These are phyloP conservation scores for Drosophila parabipectinata DNA, from an alignment of 1,140 invertebrate genomes.

Conservation along the genomic window DNA sequence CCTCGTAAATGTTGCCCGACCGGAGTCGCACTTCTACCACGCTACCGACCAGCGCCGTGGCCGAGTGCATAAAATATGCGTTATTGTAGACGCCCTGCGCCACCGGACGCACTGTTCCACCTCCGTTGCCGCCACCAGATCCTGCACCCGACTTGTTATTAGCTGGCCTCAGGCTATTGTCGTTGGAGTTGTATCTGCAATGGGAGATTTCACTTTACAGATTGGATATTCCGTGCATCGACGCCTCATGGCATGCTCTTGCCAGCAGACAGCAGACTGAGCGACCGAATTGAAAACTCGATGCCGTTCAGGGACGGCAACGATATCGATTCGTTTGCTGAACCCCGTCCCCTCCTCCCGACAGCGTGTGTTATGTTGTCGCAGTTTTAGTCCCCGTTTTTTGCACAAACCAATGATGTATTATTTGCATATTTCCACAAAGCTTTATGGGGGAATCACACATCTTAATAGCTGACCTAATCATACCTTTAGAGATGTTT, in stretches of 20 bases:
- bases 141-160: slow-evolving; percentile 78
- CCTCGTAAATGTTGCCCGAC: slow-evolving; percentile 92
- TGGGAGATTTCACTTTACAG: not conserved
- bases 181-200: slow-evolving; percentile 72
- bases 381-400: slow-evolving; percentile 16
- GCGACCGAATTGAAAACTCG: slow-evolving; percentile 52
- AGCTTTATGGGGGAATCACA: slow-evolving; percentile 11
- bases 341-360: slow-evolving; percentile 3
- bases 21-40: slow-evolving; percentile 91
- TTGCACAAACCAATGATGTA: slow-evolving; percentile 5
- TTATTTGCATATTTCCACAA: slow-evolving; percentile 1
- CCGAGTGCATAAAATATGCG: slow-evolving; percentile 93
- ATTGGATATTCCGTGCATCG: not conserved
- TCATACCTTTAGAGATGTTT: too few species aligned
- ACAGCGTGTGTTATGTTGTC: not conserved
- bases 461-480: not conserved
- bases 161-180: slow-evolving; percentile 63
- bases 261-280: not conserved
- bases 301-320: slow-evolving; percentile 56
- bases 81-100: slow-evolving; percentile 94
- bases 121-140: slow-evolving; percentile 65
- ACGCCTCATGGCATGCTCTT: not conserved
- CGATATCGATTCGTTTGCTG: slow-evolving; percentile 53
- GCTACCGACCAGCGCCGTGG: slow-evolving; percentile 92
- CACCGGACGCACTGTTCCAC: slow-evolving; percentile 82